phyloP scores from a whole-genome alignment of 2,888 invertebrate species.

The Exephanes ischioxanthus region DNA sequence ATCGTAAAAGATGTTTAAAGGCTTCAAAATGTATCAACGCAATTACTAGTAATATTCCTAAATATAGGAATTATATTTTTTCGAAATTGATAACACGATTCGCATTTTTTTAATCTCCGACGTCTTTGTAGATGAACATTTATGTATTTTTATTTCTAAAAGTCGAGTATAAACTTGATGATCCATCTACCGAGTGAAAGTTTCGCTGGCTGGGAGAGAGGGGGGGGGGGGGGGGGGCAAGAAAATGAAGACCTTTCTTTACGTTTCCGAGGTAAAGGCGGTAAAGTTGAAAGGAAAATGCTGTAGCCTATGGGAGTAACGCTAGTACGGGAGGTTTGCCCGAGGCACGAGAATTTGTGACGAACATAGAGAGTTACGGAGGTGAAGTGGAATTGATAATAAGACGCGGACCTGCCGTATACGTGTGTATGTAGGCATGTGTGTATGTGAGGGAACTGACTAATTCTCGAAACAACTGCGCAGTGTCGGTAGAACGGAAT shows the following conservation, averaged over 20 bases:
- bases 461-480: background rate
- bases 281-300: slow-evolving; percentile 3
- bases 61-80: background rate
- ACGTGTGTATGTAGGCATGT: background rate
- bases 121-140: background rate
- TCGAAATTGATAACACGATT: background rate
- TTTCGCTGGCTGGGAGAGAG: background rate
- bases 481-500: slow-evolving; percentile 67
- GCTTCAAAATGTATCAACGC: background rate
- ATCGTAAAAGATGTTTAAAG: too few relatives aligned
- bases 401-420: background rate
- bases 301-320: slow-evolving; percentile 1
- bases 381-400: slow-evolving; percentile 15
- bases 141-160: background rate
- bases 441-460: background rate
- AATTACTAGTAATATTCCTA: background rate
- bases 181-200: slow-evolving; percentile 16
- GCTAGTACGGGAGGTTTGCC: background rate
- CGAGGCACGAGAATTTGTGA: slow-evolving; percentile 13
- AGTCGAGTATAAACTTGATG: background rate
- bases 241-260: background rate
- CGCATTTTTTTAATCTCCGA: background rate
- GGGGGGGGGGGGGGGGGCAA: too few relatives aligned
- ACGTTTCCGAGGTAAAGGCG: background rate
- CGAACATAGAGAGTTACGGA: background rate